Percentiles rank a stretch among this genome's conserved stretches.
These are phyloP conservation scores for Chouioia cunea DNA, from an alignment of 2,888 invertebrate genomes.

Conservation along the genomic window DNA sequence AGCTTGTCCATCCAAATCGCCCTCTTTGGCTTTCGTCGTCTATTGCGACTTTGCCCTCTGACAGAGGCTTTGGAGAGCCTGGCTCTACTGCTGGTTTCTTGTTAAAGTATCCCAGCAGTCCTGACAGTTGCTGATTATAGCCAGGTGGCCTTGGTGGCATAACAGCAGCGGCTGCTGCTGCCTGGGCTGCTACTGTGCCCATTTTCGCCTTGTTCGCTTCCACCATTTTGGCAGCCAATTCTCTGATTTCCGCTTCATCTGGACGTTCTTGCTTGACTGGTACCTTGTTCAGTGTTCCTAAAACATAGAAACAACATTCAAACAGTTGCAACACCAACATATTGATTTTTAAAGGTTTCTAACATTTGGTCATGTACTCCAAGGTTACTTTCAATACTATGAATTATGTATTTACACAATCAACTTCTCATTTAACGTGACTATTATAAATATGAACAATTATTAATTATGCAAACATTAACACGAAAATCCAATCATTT, in stretches of 20 bases:
- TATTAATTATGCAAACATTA: not conserved
- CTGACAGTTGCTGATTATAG: conserved; percentile 41
- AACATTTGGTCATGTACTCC: too few relatives aligned
- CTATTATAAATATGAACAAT: not conserved
- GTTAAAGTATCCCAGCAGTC: conserved; percentile 64
- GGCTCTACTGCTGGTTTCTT: conserved; percentile 55
- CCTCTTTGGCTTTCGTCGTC: conserved; percentile 85
- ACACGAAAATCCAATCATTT: too few relatives aligned
- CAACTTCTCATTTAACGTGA: not conserved
- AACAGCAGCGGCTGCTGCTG: conserved; percentile 48
- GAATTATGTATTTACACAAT: too few relatives aligned
- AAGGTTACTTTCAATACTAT: too few relatives aligned
- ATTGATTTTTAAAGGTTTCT: too few relatives aligned
- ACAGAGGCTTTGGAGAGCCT: conserved; percentile 36
- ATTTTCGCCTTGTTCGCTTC: conserved; percentile 82
- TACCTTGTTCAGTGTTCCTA: conserved; percentile 64
- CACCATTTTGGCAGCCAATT: conserved; percentile 88
- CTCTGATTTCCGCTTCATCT: conserved; percentile 89
- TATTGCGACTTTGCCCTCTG: conserved; percentile 68
- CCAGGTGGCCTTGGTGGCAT: conserved; percentile 47
- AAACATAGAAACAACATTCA: conserved; percentile 32
- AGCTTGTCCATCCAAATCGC: conserved; percentile 91
- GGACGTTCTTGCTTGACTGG: conserved; percentile 81
- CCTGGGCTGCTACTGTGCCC: conserved; percentile 67
- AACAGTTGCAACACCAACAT: not conserved